phyloP scores from a whole-genome alignment of 1,140 invertebrate genomes.

The Holotrichia oblita region DNA sequence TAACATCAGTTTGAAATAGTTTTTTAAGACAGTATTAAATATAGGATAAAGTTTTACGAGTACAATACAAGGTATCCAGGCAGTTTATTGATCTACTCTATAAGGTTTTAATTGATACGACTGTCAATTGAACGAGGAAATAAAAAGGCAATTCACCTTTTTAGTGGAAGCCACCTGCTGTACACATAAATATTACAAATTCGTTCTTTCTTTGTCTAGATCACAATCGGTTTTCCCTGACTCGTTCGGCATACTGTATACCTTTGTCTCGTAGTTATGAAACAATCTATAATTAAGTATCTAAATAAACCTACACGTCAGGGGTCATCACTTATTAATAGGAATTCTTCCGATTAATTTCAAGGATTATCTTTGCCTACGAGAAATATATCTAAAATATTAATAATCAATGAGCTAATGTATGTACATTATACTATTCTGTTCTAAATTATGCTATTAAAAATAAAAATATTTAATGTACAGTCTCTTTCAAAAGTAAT shows the following conservation, averaged over 20 bases:
- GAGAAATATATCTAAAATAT: neutral
- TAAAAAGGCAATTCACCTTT: slow-evolving; percentile 17
- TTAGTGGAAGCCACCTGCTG: slow-evolving; percentile 15
- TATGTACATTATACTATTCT: too few relatives aligned
- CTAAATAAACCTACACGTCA: neutral
- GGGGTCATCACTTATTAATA: neutral
- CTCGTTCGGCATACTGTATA: neutral
- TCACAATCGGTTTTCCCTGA: neutral
- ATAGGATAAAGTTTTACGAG: slow-evolving; percentile 1
- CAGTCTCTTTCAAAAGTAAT: too few relatives aligned
- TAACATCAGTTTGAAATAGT: neutral
- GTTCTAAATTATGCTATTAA: too few relatives aligned
- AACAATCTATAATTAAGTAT: neutral
- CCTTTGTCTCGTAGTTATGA: neutral
- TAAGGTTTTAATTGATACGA: slow-evolving; percentile 20
- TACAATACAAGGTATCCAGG: neutral
- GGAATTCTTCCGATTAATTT: slow-evolving; percentile 2
- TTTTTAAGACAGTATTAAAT: neutral
- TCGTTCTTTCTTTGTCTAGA: neutral
- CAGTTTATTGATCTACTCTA: neutral
- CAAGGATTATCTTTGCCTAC: neutral
- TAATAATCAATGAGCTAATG: neutral
- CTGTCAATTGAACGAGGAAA: slow-evolving; percentile 8
- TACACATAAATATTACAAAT: slow-evolving; percentile 21
- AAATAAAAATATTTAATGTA: too few relatives aligned